Percentiles rank a stretch among this genome's conserved stretches.
Conservation (phyloP, 2,888 invertebrate species). For the Aethes cnicana region DNA sequence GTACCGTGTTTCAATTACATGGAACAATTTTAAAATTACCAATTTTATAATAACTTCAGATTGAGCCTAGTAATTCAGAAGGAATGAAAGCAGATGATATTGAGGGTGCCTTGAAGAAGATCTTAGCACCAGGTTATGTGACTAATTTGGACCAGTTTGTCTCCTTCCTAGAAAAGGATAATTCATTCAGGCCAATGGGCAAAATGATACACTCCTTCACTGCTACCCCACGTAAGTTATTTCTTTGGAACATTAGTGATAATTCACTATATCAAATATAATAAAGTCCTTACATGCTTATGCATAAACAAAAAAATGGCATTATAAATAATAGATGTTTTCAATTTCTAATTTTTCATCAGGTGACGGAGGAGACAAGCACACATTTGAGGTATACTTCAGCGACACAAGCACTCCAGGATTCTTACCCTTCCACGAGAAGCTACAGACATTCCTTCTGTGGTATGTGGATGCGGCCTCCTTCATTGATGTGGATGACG, state of each 20-base stretch:
- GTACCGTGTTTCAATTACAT: no score
- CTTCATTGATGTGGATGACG: conserved; percentile 95
- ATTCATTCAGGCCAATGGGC: conserved; percentile 89
- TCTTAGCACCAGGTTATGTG: conserved; percentile 86
- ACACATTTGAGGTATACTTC: conserved; percentile 90
- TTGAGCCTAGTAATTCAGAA: conserved; percentile 80
- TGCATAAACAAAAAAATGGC: no score
- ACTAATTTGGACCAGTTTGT: conserved; percentile 89
- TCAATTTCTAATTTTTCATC: no score
- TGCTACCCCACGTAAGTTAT: conserved; percentile 63
- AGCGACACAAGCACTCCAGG: conserved; percentile 87
- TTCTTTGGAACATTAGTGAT: not conserved
- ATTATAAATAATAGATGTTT: no score
- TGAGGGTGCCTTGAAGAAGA: conserved; percentile 85
- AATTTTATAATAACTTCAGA: conserved; percentile 52
- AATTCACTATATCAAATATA: no score
- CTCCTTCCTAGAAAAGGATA: conserved; percentile 86
- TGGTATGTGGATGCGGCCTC: conserved; percentile 99
- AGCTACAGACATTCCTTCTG: conserved; percentile 94
- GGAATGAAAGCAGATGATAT: conserved; percentile 89
- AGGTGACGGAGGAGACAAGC: conserved; percentile 65
- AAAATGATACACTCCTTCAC: conserved; percentile 85
- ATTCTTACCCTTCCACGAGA: conserved; percentile 90
- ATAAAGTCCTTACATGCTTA: no score
- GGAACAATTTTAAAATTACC: no score